A percentile compares a stretch with the other conserved stretches of the same genome.
Evolutionary conservation across 2,113 vertebrate genomes (phyloP).

Genomic region (Pan troglodytes): DNA sequence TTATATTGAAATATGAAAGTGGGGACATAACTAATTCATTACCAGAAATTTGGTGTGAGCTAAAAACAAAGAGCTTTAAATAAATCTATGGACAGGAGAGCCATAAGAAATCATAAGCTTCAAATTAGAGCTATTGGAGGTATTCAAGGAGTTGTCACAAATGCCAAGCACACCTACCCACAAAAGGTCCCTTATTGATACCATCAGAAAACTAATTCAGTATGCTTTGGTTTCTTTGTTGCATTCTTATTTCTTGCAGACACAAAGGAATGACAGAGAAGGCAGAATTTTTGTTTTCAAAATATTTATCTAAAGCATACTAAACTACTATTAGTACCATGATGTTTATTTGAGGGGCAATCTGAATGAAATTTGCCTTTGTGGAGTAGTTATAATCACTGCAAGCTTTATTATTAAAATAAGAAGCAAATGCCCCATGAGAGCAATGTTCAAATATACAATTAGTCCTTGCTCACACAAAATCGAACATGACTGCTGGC

Average conservation of each 20-base stretch:
- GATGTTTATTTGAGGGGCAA: not conserved
- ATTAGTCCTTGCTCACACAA: not conserved
- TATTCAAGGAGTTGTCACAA: not conserved
- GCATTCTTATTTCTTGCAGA: not conserved
- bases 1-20: not conserved
- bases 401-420: slow-evolving; percentile 46
- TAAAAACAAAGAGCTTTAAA: not conserved
- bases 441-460: not conserved
- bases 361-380: not conserved
- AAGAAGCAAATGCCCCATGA: not conserved
- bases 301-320: not conserved
- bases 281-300: not conserved
- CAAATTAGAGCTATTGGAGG: not conserved
- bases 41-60: not conserved
- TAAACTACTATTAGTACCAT: not conserved
- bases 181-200: not conserved
- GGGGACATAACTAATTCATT: not conserved
- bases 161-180: not conserved
- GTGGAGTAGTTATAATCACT: not conserved
- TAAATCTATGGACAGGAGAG: not conserved
- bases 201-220: not conserved
- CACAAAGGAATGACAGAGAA: not conserved
- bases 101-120: not conserved
- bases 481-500: not conserved
- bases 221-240: not conserved